Percentiles rank a stretch among this genome's conserved stretches.
Evolutionary conservation across 2,888 invertebrate genomes (phyloP).

Genomic region (Trileptium ribeirensis): DNA sequence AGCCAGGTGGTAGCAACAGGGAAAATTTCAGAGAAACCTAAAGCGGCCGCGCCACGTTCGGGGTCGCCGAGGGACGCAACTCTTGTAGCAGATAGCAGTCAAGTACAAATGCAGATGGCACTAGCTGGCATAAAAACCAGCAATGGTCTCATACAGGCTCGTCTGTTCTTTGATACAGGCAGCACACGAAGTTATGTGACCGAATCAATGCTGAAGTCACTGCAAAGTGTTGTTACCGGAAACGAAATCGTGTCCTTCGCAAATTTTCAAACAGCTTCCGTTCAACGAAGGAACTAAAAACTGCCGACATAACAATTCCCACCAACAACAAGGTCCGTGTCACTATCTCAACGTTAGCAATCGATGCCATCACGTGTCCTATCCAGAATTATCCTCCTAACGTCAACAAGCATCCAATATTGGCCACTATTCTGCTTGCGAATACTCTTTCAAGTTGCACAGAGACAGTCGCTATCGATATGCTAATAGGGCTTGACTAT

Average conservation of each 20-base stretch:
- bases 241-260: not conserved
- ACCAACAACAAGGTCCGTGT: not conserved
- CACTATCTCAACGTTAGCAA: not conserved
- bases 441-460: not conserved
- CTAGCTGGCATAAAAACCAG: not conserved
- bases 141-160: not conserved
- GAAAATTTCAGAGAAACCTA: not conserved
- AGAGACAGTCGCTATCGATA: not conserved
- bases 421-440: not conserved
- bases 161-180: constrained; percentile 1
- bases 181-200: constrained; percentile 1
- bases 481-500: not conserved
- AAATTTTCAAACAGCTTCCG: not conserved
- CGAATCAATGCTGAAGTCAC: not conserved
- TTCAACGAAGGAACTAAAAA: not conserved
- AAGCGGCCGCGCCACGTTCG: not conserved
- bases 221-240: not conserved
- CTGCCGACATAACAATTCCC: not conserved
- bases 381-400: not conserved
- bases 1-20: too few relatives aligned
- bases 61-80: not conserved
- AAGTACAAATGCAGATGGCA: constrained; percentile 6
- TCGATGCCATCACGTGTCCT: not conserved
- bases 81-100: not conserved
- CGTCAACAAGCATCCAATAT: not conserved